A percentile compares a stretch with the other conserved stretches of the same genome.
Evolutionary conservation across 2,797 vertebrate species (phyloP).

Genomic region (Melanogrammus aeglefinus): DNA sequence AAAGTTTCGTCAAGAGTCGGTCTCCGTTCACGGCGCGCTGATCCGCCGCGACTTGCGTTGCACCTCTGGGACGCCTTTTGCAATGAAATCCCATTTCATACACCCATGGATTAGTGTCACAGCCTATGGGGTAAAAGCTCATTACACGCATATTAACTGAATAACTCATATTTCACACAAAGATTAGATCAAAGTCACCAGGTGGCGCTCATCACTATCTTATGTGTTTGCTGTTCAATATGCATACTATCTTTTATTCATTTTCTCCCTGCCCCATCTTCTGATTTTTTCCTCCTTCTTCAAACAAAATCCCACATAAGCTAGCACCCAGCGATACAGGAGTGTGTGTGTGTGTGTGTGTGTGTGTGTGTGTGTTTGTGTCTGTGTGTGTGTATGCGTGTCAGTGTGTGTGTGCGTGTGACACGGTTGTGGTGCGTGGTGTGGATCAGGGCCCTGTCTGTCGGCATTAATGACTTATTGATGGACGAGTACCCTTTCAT

Average conservation of each 20-base stretch:
- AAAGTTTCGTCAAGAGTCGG: constrained; percentile 39
- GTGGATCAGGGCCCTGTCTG: constrained; percentile 38
- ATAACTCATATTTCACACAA: constrained; percentile 7
- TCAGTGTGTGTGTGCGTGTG: not conserved
- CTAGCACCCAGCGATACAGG: not conserved
- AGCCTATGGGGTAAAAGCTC: constrained; percentile 7
- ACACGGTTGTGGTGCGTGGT: constrained; percentile 32
- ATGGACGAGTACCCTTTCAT: constrained; percentile 68
- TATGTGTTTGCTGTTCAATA: constrained; percentile 35
- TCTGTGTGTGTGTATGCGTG: not conserved
- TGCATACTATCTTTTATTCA: constrained; percentile 45
- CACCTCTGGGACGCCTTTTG: constrained; percentile 18
- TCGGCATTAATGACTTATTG: constrained; percentile 70
- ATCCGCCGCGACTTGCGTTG: not conserved
- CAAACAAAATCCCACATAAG: not conserved
- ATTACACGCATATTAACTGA: constrained; percentile 13
- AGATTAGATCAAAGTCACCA: constrained; percentile 26
- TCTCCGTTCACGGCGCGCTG: not conserved
- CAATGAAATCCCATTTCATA: not conserved
- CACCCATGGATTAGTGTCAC: not conserved
- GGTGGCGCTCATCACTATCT: constrained; percentile 58
- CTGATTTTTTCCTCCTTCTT: constrained; percentile 3
- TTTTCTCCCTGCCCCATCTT: constrained; percentile 22
- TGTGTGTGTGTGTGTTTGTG: not conserved
- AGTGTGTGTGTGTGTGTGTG: not conserved